Conservation (phyloP, 2,888 invertebrate genomes). For the Gymnosoma rotundatum region DNA sequence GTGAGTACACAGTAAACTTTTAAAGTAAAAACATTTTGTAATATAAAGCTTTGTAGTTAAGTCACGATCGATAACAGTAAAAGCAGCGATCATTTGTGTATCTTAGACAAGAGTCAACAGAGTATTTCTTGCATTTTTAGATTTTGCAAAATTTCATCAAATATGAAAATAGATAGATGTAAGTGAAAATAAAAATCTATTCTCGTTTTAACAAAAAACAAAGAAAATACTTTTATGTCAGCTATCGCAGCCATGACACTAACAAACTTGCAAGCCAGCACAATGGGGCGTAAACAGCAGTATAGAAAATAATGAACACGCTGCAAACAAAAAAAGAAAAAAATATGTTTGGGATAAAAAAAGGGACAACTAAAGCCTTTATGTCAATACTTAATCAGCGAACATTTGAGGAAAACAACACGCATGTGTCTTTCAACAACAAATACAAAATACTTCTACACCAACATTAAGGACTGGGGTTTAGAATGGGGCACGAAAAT, state of each 20-base stretch:
- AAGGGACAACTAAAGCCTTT: constrained; percentile 55
- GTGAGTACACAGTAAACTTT: too few species aligned
- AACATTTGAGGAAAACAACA: constrained; percentile 52
- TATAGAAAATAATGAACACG: neutral
- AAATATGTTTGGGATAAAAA: constrained; percentile 27
- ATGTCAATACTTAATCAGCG: constrained; percentile 63
- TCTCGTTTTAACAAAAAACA: too few species aligned
- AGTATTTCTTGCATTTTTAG: too few species aligned
- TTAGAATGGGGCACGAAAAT: neutral
- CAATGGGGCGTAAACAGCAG: constrained; percentile 39
- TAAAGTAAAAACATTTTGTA: too few species aligned
- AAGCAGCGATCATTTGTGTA: too few species aligned
- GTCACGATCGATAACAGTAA: too few species aligned
- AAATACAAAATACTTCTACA: constrained; percentile 8
- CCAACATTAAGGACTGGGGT: neutral
- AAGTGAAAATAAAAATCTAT: too few species aligned
- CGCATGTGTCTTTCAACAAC: constrained; percentile 17
- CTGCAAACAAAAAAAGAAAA: neutral
- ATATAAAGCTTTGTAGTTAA: too few species aligned
- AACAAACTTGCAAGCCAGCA: constrained; percentile 15
- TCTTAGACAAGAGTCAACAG: too few species aligned
- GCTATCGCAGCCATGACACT: neutral
- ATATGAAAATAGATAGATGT: too few species aligned
- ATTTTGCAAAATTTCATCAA: too few species aligned
- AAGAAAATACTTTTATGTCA: neutral